A percentile compares a stretch with the other conserved stretches of the same genome.
Conservation (phyloP, 2,797 vertebrate genomes). For the Microctenopoma steveboyesi region DNA sequence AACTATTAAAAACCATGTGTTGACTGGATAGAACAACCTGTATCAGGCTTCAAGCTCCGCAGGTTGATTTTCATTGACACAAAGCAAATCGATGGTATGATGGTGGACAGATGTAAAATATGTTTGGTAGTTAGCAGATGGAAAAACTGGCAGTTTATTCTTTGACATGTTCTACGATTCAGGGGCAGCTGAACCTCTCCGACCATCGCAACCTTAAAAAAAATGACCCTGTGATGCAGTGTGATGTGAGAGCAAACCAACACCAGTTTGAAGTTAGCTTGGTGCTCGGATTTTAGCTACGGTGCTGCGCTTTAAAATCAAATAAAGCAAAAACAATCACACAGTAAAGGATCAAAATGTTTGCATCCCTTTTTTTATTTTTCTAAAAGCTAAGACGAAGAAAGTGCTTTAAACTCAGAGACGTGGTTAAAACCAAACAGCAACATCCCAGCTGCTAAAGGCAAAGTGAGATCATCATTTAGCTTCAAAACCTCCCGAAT, state of each 20-base stretch:
- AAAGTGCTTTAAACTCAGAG: conserved; percentile 55
- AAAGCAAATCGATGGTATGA: background rate
- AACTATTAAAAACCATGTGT: no score
- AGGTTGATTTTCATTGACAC: background rate
- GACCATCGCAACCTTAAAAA: no score
- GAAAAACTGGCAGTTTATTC: no score
- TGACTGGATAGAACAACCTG: background rate
- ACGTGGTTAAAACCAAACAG: no score
- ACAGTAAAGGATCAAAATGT: conserved; percentile 15
- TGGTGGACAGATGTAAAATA: no score
- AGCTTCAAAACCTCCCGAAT: no score
- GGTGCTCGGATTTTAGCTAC: background rate
- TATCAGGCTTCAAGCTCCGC: background rate
- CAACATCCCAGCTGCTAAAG: no score
- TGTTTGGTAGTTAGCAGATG: no score
- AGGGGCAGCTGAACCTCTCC: conserved; percentile 21
- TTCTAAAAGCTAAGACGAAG: conserved; percentile 27
- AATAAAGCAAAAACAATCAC: conserved; percentile 8
- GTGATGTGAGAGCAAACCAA: background rate
- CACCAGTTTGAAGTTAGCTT: background rate
- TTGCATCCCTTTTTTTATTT: conserved; percentile 66
- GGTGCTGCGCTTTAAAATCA: conserved; percentile 9
- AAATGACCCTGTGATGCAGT: background rate
- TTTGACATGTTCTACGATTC: background rate
- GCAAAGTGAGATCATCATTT: no score